These are phyloP conservation scores for Astur gentilis DNA, from an alignment of 2,113 vertebrate genomes.

Conservation along the genomic window DNA sequence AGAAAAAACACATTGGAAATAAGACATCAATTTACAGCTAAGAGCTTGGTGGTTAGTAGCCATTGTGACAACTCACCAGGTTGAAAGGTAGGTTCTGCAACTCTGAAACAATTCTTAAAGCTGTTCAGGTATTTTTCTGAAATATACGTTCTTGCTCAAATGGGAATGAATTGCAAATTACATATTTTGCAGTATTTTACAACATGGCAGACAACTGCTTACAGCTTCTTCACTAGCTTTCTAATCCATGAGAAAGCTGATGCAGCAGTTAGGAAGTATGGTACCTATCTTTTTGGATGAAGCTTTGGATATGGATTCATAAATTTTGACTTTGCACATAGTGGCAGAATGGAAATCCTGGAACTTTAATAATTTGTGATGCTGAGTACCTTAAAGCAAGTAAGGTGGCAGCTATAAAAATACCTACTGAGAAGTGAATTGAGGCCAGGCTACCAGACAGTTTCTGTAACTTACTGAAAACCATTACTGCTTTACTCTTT, in stretches of 20 bases:
- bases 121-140: neutral
- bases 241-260: neutral
- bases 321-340: neutral
- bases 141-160: neutral
- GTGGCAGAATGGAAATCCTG: neutral
- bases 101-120: neutral
- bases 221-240: neutral
- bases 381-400: neutral
- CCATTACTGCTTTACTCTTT: neutral
- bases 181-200: neutral
- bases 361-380: neutral
- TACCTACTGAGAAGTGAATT: neutral
- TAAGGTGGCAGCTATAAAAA: neutral
- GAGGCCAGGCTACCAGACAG: neutral
- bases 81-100: neutral
- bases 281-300: neutral
- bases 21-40: neutral
- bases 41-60: neutral
- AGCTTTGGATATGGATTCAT: neutral
- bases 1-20: neutral
- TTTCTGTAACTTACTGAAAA: neutral
- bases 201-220: neutral
- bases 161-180: neutral
- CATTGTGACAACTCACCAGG: neutral
- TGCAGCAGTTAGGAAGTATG: neutral